Conservation (phyloP, 2,797 vertebrate genomes). For the Diplodus puntazzo region DNA sequence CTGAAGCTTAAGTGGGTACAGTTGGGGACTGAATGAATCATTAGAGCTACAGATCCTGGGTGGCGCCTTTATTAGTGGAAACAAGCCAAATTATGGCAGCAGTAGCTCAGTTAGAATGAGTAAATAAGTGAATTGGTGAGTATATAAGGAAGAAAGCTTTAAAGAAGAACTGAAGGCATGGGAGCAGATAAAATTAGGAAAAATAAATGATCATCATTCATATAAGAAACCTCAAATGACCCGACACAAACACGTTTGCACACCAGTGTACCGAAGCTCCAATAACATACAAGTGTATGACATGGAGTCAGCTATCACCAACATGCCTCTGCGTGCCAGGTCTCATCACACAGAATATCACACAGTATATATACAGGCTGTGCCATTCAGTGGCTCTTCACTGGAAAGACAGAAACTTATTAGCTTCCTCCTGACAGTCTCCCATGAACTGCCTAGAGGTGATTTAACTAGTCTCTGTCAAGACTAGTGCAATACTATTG, state of each 20-base stretch:
- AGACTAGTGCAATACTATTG: background rate
- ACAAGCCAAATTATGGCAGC: constrained; percentile 21
- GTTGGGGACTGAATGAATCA: constrained; percentile 29
- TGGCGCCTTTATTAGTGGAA: constrained; percentile 19
- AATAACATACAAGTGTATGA: constrained; percentile 14
- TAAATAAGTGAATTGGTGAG: background rate
- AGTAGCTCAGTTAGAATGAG: constrained; percentile 5
- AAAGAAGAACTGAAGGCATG: background rate
- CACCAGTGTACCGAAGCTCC: constrained; percentile 3
- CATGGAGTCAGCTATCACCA: background rate
- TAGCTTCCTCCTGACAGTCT: background rate
- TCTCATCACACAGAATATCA: constrained; percentile 1
- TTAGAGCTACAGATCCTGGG: constrained; percentile 33
- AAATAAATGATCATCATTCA: background rate
- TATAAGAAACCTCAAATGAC: background rate
- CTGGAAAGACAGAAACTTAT: background rate
- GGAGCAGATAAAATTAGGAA: background rate
- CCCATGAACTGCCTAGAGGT: background rate
- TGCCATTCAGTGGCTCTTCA: background rate
- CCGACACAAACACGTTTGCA: background rate
- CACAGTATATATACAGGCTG: background rate
- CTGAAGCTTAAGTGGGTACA: constrained; percentile 17
- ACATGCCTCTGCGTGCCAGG: background rate
- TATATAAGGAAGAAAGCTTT: background rate
- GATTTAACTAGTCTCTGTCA: background rate